Base-by-base conservation (phyloP, 2,113 vertebrate species). In the Archocentrus centrarchus region DNA sequence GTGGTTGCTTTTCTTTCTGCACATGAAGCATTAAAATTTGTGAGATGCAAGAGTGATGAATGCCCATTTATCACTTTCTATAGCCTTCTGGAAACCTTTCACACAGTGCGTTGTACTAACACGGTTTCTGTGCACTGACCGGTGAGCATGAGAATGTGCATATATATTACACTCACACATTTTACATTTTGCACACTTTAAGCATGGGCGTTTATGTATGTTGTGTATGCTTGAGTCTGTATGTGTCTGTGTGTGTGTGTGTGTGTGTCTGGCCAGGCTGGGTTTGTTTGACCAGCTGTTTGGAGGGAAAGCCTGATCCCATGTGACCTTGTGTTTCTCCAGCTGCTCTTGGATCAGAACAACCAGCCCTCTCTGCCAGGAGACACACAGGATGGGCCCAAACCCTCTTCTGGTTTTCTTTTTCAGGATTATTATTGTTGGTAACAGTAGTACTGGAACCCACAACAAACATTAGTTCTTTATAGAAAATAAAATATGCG, bases 271-370 rank as follows among this genome's bases (percentile, higher is more conserved):
- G 60, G 81, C 30, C 61, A 62, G 86, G 73, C 77, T 57, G 50
- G 76, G 64, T 89, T 86, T 96, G 92, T 96, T 96, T 95, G 90
- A 86, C 94, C 95, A 96, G 96, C 95, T 96, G 96, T 96, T 96
- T 93, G 90, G 80, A 95, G 91, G 91, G 89, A 94, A 95, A 94
- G 94, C 89, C 91, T 86, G 88, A 91, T 94, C 94, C 92, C 95
- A 89, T 85, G 92, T 93, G 95, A 95, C 85, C 88, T 73, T 64
- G 84, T 96, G 95, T 96, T 96, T 94, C 95, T 94, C 91, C 95
- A 96, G 96, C 95, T 96, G 96, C 91, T 93, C 87, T 82, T 22
- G 90, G 93, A 96, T 95, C 94, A 94, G 94, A 82, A 94, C 93
- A 87, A 84, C 60, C 91, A 60, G 58, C 70, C 75, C 88, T 77